A percentile compares a stretch with the other conserved stretches of the same genome.
phyloP scores from a whole-genome alignment of 2,888 invertebrate genomes.

The Lamellibrachia columna region DNA sequence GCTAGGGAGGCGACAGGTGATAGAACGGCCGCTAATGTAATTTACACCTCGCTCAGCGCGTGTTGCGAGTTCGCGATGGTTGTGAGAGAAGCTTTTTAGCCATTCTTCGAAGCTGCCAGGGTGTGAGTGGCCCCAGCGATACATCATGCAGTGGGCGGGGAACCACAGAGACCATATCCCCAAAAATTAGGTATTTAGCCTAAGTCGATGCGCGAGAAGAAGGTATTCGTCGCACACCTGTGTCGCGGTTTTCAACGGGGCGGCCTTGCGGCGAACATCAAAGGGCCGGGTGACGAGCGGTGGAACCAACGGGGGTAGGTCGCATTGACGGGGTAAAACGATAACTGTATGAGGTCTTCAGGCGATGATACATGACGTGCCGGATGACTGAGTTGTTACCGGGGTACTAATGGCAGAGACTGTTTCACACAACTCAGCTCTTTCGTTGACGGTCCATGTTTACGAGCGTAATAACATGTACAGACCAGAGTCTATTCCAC shows the following conservation, averaged over 20 bases:
- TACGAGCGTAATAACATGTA: background rate
- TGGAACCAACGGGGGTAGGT: background rate
- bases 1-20: background rate
- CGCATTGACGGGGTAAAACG: slow-evolving; percentile 12
- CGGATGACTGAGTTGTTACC: background rate
- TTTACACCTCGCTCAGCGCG: slow-evolving; percentile 6
- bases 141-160: background rate
- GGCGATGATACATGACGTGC: background rate
- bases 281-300: slow-evolving; percentile 3
- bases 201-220: background rate
- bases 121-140: background rate
- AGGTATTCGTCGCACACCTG: background rate
- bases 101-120: background rate
- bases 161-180: background rate
- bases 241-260: background rate
- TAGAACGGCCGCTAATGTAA: background rate
- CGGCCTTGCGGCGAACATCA: background rate
- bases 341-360: slow-evolving; percentile 16
- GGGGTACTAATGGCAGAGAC: background rate
- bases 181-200: slow-evolving; percentile 13
- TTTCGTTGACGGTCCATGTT: background rate
- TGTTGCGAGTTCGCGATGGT: background rate
- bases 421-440: background rate
- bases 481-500: background rate
- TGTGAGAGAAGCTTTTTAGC: background rate